These are phyloP conservation scores for Parapsyche elsis DNA, from an alignment of 1,140 invertebrate genomes.

Conservation along the genomic window DNA sequence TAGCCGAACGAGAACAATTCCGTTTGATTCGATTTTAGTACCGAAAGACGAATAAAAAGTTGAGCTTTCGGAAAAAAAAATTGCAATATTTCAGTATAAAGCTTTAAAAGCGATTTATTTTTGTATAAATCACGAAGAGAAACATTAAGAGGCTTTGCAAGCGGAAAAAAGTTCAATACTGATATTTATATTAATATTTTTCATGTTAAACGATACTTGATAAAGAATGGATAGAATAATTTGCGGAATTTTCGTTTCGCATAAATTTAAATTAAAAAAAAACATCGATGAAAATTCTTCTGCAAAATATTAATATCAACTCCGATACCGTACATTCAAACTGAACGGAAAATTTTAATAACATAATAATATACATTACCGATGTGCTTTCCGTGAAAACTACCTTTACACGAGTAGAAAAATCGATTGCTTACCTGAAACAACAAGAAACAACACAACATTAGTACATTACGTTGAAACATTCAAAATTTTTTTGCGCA, in stretches of 20 bases:
- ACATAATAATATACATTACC: not conserved
- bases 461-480: not conserved
- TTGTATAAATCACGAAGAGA: not conserved
- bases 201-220: not conserved
- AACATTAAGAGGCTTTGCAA: not conserved
- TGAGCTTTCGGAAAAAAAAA: not conserved
- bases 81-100: no score
- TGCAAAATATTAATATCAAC: no score
- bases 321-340: not conserved
- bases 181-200: slow-evolving; percentile 15
- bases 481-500: not conserved
- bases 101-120: no score
- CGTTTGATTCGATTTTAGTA: not conserved
- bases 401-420: not conserved
- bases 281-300: no score
- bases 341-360: not conserved
- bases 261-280: slow-evolving; percentile 7
- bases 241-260: not conserved
- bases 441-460: not conserved
- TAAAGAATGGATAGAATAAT: slow-evolving; percentile 1
- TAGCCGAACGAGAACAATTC: slow-evolving; percentile 1
- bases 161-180: not conserved
- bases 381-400: not conserved
- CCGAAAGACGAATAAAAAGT: not conserved
- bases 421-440: not conserved